phyloP scores from a whole-genome alignment of 30 jellyfish, hydroid and myxozoan species.

The Sanderia malayensis region DNA sequence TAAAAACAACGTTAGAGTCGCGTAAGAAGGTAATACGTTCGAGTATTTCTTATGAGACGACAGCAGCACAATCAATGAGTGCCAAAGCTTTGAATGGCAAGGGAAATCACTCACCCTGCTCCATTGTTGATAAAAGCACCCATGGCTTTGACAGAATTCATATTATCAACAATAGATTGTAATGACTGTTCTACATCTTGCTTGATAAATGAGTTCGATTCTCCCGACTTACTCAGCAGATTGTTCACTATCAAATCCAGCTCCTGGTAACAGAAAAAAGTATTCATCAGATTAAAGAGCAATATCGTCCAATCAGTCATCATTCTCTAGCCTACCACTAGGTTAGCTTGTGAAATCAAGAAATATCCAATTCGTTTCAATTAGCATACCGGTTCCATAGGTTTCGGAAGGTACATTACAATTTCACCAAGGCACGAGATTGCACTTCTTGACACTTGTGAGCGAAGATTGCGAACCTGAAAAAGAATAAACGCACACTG shows the following conservation, averaged over 20 bases:
- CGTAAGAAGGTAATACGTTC: too few species aligned
- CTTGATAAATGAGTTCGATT: conserved; percentile 78
- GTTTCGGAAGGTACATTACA: conserved; percentile 47
- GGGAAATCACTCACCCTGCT: conserved; percentile 57
- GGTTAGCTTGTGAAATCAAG: too few species aligned
- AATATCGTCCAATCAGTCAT: too few species aligned
- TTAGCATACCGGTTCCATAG: conserved; percentile 93
- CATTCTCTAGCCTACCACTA: too few species aligned
- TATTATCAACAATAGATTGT: conserved; percentile 45
- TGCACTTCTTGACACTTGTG: conserved; percentile 91
- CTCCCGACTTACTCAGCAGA: conserved; percentile 78
- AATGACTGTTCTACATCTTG: conserved; percentile 81
- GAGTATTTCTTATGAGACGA: too few species aligned
- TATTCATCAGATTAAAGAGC: too few species aligned
- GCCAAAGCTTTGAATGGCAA: too few species aligned
- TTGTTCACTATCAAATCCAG: conserved; percentile 53
- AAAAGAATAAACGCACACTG: too few species aligned
- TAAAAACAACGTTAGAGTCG: conserved; percentile 2
- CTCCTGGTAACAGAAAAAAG: conserved; percentile 54
- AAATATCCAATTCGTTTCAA: too few species aligned
- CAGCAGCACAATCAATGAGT: too few species aligned
- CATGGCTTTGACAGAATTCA: conserved; percentile 74
- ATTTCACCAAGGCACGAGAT: conserved; percentile 68
- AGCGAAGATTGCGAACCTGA: conserved; percentile 92
- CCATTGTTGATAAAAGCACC: conserved; percentile 81